Percentiles rank a stretch among this genome's conserved stretches.
These are phyloP conservation scores for Entosphenus tridentatus DNA, from an alignment of 2,113 vertebrate species.

Conservation along the genomic window DNA sequence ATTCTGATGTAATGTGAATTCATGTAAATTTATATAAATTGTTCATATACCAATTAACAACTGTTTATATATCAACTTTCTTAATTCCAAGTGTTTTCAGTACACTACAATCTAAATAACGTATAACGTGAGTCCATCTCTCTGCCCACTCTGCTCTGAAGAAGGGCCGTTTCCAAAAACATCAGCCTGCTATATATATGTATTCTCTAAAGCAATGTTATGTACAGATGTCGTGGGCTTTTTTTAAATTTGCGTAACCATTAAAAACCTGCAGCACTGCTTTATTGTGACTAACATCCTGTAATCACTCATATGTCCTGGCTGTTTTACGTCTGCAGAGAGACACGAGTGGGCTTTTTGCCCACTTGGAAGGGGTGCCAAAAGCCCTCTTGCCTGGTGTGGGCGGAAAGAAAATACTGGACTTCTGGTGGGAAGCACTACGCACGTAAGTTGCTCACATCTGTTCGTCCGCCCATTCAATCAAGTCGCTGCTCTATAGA, in stretches of 20 bases:
- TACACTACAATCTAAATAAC: too few species aligned
- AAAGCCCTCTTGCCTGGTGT: constrained; percentile 40
- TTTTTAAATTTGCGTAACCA: background rate
- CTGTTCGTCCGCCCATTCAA: too few species aligned
- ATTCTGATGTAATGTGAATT: too few species aligned
- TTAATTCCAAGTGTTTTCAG: too few species aligned
- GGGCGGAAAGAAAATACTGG: constrained; percentile 41
- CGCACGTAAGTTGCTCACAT: constrained; percentile 24
- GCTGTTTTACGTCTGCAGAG: constrained; percentile 18
- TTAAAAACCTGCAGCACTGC: background rate
- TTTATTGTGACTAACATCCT: background rate
- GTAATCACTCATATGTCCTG: too few species aligned
- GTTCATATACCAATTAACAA: too few species aligned
- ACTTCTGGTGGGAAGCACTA: constrained; percentile 47
- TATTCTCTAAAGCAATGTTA: background rate
- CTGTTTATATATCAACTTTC: too few species aligned
- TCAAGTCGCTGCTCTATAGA: too few species aligned
- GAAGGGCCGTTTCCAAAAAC: background rate
- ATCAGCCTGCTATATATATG: background rate
- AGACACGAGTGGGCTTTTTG: constrained; percentile 31
- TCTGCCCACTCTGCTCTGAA: background rate
- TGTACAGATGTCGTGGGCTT: background rate
- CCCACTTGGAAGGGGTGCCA: constrained; percentile 27
- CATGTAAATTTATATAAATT: too few species aligned
- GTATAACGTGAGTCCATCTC: too few species aligned